Conservation (phyloP, 1,140 invertebrate species). For the Eumaeus atala region DNA sequence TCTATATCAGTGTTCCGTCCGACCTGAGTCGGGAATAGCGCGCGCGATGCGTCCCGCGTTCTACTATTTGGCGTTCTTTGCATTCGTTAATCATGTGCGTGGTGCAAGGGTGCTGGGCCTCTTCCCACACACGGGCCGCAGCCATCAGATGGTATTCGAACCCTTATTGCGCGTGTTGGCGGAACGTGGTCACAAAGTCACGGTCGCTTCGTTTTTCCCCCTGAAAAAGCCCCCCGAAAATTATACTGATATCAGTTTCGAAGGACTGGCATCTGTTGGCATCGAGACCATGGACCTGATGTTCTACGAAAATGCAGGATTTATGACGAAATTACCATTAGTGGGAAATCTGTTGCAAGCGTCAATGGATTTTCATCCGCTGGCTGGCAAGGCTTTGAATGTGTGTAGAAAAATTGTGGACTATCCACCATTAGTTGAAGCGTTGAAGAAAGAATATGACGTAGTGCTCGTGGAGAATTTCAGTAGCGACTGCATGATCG, state of each 20-base stretch:
- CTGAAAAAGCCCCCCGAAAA: conserved; percentile 38
- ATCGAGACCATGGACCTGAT: conserved; percentile 41
- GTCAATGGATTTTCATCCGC: conserved; percentile 26
- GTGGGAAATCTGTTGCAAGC: conserved; percentile 30
- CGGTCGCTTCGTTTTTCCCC: conserved; percentile 76
- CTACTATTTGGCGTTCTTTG: background rate
- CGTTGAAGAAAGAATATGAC: conserved; percentile 74
- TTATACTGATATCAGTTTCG: conserved; percentile 49
- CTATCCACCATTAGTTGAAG: conserved; percentile 43
- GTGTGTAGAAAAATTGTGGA: conserved; percentile 59
- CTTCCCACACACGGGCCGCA: conserved; percentile 78
- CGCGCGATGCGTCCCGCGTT: background rate
- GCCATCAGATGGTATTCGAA: conserved; percentile 80
- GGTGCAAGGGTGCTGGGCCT: conserved; percentile 74
- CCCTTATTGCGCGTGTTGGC: conserved; percentile 77
- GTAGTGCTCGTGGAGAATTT: conserved; percentile 79
- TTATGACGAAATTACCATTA: conserved; percentile 24
- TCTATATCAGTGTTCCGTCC: background rate
- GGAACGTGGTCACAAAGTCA: conserved; percentile 78
- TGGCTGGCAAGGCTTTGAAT: conserved; percentile 36
- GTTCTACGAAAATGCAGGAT: conserved; percentile 31
- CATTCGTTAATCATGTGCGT: conserved; percentile 10
- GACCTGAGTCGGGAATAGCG: background rate
- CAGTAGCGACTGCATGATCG: conserved; percentile 79
- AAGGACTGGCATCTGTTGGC: conserved; percentile 36